Evolutionary conservation across 2,888 invertebrate genomes (phyloP), one percentile per base, ranked within the genome.

Genomic region (Meghimatium bilineatum): DNA sequence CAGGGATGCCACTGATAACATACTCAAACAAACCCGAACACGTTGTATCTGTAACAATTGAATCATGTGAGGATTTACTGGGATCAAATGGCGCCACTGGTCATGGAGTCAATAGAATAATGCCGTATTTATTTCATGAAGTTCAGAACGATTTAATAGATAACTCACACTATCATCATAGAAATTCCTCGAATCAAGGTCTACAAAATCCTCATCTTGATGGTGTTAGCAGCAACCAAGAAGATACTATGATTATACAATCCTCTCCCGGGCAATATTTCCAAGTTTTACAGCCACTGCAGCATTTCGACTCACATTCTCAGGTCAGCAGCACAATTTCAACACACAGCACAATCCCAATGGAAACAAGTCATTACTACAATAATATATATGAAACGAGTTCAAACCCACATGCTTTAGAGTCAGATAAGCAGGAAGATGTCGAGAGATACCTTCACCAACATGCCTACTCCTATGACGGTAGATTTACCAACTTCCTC

Each of bases 181-280:
- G 36, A 6, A 49, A 75, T 5, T 29, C 26, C 49, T 1, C 76
- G 17, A 52, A 69, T 12, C 77, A 69, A 23, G 72, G 74, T 17
- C 44, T 34, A 14, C 60, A 82, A 20, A 23, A 49, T 32, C 23
- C 52, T 34, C 76, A 60, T 14, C 34, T n/a, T 0, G 44, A 23
- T 63, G 34, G n/a, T 44, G 23, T 26, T 23, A 49, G 20, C 69
- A 69, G 23, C 34, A 60, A 56, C 38, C 29, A 52, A n/a, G 74
- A 75, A 44, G 93, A 77, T 90, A 92, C 72, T 89, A 75, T 87
- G 97, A 93, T 97, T 97, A 89, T 95, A 97, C 91, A 97, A 97
- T 89, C 97, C 97, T 89, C 97, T 97, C 94, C 97, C 97, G 95
- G 98, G 97, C 94, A 97, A 97, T 88, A 85, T 78, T 85, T 86